Conservation (phyloP, 1,140 invertebrate species). For the Euura saliciscinereae region DNA sequence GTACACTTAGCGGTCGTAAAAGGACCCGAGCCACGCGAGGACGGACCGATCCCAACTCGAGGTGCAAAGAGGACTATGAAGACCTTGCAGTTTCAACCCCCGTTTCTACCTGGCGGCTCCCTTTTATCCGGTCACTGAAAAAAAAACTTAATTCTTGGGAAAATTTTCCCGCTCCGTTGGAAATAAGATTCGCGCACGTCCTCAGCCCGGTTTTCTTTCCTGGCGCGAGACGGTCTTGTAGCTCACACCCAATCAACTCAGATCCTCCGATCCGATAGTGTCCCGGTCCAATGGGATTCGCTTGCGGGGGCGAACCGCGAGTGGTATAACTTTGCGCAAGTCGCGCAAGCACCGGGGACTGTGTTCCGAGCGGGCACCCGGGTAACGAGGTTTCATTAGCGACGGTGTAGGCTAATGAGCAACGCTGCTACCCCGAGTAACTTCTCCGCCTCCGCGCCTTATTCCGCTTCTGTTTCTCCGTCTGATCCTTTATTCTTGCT, state of each 20-base stretch:
- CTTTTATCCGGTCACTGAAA: constrained; percentile 41
- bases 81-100: not conserved
- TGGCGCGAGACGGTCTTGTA: constrained; percentile 54
- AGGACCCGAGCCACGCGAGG: constrained; percentile 19
- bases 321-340: constrained; percentile 47
- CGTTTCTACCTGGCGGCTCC: constrained; percentile 30
- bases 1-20: constrained; percentile 55
- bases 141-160: too few relatives aligned
- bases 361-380: constrained; percentile 41
- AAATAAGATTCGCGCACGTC: constrained; percentile 20
- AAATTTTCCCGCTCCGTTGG: too few relatives aligned
- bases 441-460: not conserved
- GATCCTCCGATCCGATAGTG: constrained; percentile 43
- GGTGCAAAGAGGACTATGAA: constrained; percentile 47
- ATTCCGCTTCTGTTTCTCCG: not conserved
- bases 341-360: constrained; percentile 31
- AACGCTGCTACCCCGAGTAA: constrained; percentile 36
- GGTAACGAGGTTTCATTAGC: constrained; percentile 61
- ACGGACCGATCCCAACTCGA: constrained; percentile 22
- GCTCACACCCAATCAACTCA: constrained; percentile 58
- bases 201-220: constrained; percentile 32
- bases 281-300: constrained; percentile 15
- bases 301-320: constrained; percentile 40
- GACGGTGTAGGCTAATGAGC: constrained; percentile 60
- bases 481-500: too few relatives aligned